Conservation (phyloP, 2,797 vertebrate genomes). For the Neoniphon sammara region DNA sequence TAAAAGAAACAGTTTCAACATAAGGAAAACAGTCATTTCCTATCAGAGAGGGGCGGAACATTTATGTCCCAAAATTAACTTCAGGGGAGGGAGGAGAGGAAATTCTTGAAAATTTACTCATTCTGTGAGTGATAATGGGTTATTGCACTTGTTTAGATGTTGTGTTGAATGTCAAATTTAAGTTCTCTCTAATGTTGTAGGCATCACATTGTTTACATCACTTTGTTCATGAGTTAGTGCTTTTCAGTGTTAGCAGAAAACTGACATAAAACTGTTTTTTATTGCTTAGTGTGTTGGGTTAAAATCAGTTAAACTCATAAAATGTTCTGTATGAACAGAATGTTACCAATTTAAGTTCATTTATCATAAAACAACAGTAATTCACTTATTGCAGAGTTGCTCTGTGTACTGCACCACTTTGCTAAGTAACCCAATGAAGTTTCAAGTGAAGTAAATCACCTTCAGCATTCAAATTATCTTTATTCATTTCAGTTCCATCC, state of each 20-base stretch:
- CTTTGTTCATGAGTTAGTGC: background rate
- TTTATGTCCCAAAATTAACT: background rate
- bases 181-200: background rate
- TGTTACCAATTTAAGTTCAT: constrained; percentile 35
- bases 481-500: constrained; percentile 1
- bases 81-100: background rate
- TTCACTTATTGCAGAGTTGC: background rate
- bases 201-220: background rate
- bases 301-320: background rate
- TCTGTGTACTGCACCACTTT: background rate
- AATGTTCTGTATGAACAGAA: background rate
- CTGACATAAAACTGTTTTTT: constrained; percentile 3
- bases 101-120: background rate
- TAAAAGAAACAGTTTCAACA: background rate
- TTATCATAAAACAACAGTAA: constrained; percentile 1
- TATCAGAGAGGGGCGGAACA: background rate
- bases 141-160: background rate
- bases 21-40: background rate
- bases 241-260: constrained; percentile 17
- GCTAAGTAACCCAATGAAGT: background rate
- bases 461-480: background rate
- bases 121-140: background rate
- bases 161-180: background rate
- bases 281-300: background rate
- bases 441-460: background rate